A percentile compares a stretch with the other conserved stretches of the same genome.
phyloP scores from a whole-genome alignment of 2,888 invertebrate species.

The Cerastoderma edule region DNA sequence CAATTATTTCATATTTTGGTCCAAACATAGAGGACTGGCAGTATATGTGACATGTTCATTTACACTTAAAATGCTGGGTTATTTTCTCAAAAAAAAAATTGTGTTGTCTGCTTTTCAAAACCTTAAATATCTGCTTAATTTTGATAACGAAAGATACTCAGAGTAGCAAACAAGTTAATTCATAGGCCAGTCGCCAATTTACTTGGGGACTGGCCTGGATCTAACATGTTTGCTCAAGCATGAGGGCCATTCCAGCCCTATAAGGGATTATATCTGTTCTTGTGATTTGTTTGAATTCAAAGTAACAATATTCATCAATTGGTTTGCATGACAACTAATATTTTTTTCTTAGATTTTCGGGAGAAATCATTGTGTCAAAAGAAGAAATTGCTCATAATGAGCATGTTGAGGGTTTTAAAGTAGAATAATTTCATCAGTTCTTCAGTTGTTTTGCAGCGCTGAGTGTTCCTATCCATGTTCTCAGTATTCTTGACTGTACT shows the following conservation, averaged over 20 bases:
- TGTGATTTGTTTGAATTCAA: not conserved
- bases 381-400: not conserved
- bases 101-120: not conserved
- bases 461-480: too few relatives aligned
- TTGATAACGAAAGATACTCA: too few relatives aligned
- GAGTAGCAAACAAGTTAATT: too few relatives aligned
- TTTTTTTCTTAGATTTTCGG: not conserved
- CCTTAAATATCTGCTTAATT: not conserved
- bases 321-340: not conserved
- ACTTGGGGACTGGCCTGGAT: not conserved
- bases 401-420: too few relatives aligned
- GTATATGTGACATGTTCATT: too few relatives aligned
- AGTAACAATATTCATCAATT: not conserved
- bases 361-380: not conserved
- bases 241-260: not conserved
- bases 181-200: too few relatives aligned
- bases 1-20: not conserved
- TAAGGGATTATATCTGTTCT: not conserved
- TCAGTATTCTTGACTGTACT: too few relatives aligned
- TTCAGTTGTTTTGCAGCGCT: too few relatives aligned
- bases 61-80: not conserved
- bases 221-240: not conserved
- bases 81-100: not conserved
- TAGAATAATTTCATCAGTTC: too few relatives aligned
- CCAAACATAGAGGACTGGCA: too few relatives aligned